phyloP scores from a whole-genome alignment of 2,888 invertebrate species.

The Rambutsinella grinnellia region DNA sequence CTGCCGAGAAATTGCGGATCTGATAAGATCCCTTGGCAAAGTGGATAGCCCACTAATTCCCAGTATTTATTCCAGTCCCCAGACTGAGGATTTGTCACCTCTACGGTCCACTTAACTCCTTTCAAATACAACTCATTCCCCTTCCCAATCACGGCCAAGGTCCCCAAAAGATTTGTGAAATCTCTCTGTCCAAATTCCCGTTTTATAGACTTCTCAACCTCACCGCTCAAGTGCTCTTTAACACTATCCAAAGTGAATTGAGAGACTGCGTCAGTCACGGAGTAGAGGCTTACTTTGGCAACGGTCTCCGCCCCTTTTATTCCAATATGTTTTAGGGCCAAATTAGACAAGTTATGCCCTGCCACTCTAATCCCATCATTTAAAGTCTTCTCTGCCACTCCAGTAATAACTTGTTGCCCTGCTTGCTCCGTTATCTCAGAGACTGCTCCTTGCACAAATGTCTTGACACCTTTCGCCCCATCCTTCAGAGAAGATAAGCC shows the following conservation, averaged over 20 bases:
- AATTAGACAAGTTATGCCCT: background rate
- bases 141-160: background rate
- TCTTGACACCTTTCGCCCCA: slow-evolving; percentile 14
- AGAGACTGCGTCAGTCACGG: background rate
- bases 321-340: slow-evolving; percentile 17
- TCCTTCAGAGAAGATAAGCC: slow-evolving; percentile 26
- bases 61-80: slow-evolving; percentile 9
- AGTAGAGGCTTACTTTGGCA: slow-evolving; percentile 8
- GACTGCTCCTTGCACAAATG: slow-evolving; percentile 6
- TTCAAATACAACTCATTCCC: background rate
- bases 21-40: slow-evolving; percentile 17
- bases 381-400: background rate
- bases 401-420: background rate
- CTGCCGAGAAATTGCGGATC: slow-evolving; percentile 9
- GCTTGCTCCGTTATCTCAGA: slow-evolving; percentile 26
- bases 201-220: background rate
- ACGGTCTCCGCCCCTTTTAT: slow-evolving; percentile 11
- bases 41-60: slow-evolving; percentile 12
- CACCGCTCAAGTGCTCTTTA: background rate
- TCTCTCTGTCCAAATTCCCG: background rate
- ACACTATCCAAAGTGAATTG: slow-evolving; percentile 27
- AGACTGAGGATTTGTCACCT: slow-evolving; percentile 8
- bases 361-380: slow-evolving; percentile 18
- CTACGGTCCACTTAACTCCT: background rate
- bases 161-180: background rate